These are phyloP conservation scores for Phasianus colchicus DNA, from an alignment of 2,113 vertebrate genomes.

Conservation along the genomic window DNA sequence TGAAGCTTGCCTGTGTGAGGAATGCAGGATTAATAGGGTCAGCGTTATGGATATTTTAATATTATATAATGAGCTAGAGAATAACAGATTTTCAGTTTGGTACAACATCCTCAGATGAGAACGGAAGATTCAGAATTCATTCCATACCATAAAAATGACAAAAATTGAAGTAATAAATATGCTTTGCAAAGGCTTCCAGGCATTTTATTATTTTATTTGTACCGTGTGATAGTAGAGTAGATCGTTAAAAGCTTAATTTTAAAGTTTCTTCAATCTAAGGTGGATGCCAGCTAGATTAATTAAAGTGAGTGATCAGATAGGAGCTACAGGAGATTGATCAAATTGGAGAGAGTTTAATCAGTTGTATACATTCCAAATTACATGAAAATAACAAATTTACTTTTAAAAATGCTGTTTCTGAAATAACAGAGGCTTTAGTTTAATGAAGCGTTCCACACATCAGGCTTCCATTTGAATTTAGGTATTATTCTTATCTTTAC, in stretches of 20 bases:
- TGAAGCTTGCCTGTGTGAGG: neutral
- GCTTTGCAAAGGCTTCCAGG: constrained; percentile 17
- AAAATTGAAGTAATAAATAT: constrained; percentile 27
- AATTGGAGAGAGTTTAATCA: constrained; percentile 34
- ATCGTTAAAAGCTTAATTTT: constrained; percentile 57
- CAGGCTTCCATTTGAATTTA: constrained; percentile 37
- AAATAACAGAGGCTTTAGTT: constrained; percentile 39
- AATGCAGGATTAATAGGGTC: neutral
- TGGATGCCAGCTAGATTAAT: constrained; percentile 51
- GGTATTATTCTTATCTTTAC: constrained; percentile 22
- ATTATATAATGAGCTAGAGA: neutral
- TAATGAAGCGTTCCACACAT: constrained; percentile 22
- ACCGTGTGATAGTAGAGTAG: neutral
- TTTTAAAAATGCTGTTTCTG: constrained; percentile 32
- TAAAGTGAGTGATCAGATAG: constrained; percentile 38
- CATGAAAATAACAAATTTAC: constrained; percentile 9
- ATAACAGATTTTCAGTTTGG: neutral
- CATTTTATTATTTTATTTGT: constrained; percentile 52
- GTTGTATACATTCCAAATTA: constrained; percentile 27
- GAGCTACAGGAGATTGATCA: constrained; percentile 46
- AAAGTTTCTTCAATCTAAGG: constrained; percentile 34
- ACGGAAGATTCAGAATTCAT: constrained; percentile 23
- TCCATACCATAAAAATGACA: neutral
- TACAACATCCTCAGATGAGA: neutral
- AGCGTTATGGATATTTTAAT: neutral